Conservation (phyloP, 2,888 invertebrate genomes). For the Germaria angustata region DNA sequence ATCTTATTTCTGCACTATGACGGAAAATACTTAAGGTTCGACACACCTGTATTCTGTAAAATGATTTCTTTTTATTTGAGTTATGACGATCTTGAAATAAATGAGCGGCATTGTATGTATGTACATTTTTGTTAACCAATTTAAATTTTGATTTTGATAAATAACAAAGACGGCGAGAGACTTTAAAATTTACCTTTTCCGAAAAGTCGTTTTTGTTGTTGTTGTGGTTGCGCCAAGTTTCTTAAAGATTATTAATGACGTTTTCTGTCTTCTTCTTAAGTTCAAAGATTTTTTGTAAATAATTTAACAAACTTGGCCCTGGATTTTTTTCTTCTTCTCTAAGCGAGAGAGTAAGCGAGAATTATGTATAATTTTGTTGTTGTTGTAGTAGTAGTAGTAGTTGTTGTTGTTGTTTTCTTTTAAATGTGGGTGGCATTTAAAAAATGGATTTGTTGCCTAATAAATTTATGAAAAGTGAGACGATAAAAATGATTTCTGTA, state of each 20-base stretch:
- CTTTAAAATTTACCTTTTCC: background rate
- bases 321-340: slow-evolving; percentile 3
- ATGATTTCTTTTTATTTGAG: too few species aligned
- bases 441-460: slow-evolving; percentile 54
- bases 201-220: background rate
- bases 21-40: too few species aligned
- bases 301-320: slow-evolving; percentile 64
- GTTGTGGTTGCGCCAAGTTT: background rate
- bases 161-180: slow-evolving; percentile 20
- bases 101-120: too few species aligned
- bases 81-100: too few species aligned
- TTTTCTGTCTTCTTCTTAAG: slow-evolving; percentile 21
- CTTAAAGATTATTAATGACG: slow-evolving; percentile 49
- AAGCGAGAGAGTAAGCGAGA: slow-evolving; percentile 21
- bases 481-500: slow-evolving; percentile 1
- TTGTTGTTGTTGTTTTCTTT: background rate
- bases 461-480: background rate
- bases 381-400: too few species aligned
- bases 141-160: slow-evolving; percentile 47
- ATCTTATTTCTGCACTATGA: too few species aligned
- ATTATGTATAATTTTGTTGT: background rate
- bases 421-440: slow-evolving; percentile 61
- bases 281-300: slow-evolving; percentile 7
- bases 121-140: background rate
- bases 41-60: background rate